These are phyloP conservation scores for Fistularia commersonii DNA, from an alignment of 2,797 vertebrate species.

Conservation along the genomic window DNA sequence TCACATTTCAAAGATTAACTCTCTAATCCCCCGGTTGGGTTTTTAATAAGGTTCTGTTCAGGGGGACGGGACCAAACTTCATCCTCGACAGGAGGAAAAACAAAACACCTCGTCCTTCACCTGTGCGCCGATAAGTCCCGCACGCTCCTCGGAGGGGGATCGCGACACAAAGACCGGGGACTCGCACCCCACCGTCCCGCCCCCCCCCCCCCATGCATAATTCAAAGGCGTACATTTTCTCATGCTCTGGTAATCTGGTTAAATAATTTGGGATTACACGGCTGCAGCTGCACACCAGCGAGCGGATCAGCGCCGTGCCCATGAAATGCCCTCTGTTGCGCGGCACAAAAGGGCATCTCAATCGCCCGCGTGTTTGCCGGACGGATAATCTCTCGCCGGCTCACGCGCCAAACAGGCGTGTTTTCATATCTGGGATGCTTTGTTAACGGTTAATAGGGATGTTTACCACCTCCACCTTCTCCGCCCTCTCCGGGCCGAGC, in stretches of 20 bases:
- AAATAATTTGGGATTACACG: constrained; percentile 76
- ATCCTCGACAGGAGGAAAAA: too few relatives aligned
- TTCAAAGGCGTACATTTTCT: constrained; percentile 53
- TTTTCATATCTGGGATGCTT: constrained; percentile 60
- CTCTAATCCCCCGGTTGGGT: too few relatives aligned
- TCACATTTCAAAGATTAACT: too few relatives aligned
- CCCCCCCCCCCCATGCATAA: constrained; percentile 54
- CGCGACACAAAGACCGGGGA: constrained; percentile 19
- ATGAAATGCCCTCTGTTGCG: constrained; percentile 69
- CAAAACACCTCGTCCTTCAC: constrained; percentile 2
- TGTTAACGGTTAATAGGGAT: constrained; percentile 57
- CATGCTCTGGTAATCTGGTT: constrained; percentile 68
- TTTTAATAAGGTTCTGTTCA: too few relatives aligned
- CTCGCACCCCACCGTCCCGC: constrained; percentile 39
- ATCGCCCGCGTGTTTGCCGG: constrained; percentile 57
- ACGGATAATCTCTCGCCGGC: constrained; percentile 65
- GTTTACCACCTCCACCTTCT: too few relatives aligned
- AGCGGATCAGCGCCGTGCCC: constrained; percentile 67
- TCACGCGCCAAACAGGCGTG: constrained; percentile 44
- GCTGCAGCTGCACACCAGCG: constrained; percentile 56
- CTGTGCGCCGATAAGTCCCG: too few relatives aligned
- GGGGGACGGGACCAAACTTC: too few relatives aligned
- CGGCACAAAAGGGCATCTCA: constrained; percentile 67
- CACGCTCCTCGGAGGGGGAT: not conserved
- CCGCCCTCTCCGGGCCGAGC: constrained; percentile 20